phyloP scores from a whole-genome alignment of 2,113 vertebrate genomes.

The Herpetotheres cachinnans region DNA sequence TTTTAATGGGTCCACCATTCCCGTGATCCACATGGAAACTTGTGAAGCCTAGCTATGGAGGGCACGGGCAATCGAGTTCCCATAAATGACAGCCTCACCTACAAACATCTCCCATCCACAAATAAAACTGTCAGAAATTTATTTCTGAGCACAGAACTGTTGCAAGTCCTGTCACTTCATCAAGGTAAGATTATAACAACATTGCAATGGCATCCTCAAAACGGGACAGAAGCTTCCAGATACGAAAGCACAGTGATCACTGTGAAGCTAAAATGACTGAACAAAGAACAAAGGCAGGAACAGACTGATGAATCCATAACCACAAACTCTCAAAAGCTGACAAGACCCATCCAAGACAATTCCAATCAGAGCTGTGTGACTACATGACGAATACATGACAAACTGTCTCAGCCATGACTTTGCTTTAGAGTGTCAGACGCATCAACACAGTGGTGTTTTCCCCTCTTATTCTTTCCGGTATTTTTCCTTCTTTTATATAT shows the following conservation, averaged over 20 bases:
- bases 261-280: not conserved
- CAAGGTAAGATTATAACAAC: not conserved
- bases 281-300: not conserved
- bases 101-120: not conserved
- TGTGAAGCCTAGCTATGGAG: fast-evolving
- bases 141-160: not conserved
- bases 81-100: not conserved
- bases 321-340: not conserved
- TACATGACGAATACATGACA: not conserved
- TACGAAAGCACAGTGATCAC: not conserved
- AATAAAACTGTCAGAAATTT: not conserved
- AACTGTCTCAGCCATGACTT: not conserved
- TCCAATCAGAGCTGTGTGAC: not conserved
- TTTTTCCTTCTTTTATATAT: not conserved
- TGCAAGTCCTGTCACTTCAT: not conserved
- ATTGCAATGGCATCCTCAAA: not conserved
- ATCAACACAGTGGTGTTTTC: not conserved
- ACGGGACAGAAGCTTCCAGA: not conserved
- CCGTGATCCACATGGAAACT: not conserved
- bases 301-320: not conserved
- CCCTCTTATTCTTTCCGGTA: not conserved
- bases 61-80: not conserved
- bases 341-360: not conserved
- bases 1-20: not conserved
- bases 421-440: not conserved